These are phyloP conservation scores for Laterallus jamaicensis DNA, from an alignment of 2,113 vertebrate species.

Conservation along the genomic window DNA sequence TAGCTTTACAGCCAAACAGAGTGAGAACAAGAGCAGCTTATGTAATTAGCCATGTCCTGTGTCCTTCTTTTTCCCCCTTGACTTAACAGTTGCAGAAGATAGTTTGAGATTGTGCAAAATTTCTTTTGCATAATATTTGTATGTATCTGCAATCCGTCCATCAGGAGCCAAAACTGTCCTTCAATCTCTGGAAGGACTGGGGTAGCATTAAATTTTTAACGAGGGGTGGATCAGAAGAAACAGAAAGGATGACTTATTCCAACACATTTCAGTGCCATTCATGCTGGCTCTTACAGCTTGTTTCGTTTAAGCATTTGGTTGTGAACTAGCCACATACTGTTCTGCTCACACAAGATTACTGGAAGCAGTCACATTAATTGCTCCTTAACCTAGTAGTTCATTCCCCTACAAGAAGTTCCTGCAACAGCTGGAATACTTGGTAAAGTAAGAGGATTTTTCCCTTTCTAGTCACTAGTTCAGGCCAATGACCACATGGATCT, in stretches of 20 bases:
- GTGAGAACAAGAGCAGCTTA: background rate
- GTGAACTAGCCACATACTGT: background rate
- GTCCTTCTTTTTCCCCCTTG: background rate
- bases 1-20: background rate
- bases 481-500: background rate
- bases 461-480: background rate
- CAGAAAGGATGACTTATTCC: background rate
- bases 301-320: background rate
- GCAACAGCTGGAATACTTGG: background rate
- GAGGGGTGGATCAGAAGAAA: background rate
- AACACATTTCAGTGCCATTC: background rate
- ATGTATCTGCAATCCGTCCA: background rate
- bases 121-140: background rate
- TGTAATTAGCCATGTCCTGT: background rate
- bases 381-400: background rate
- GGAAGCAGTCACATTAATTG: conserved; percentile 3
- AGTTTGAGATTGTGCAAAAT: background rate
- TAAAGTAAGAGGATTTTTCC: background rate
- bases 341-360: background rate
- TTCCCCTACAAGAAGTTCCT: background rate
- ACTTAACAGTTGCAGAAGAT: background rate
- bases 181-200: background rate
- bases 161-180: background rate
- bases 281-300: background rate
- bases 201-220: background rate